phyloP scores from a whole-genome alignment of 2,113 vertebrate genomes.

The Sclerurus mexicanus region DNA sequence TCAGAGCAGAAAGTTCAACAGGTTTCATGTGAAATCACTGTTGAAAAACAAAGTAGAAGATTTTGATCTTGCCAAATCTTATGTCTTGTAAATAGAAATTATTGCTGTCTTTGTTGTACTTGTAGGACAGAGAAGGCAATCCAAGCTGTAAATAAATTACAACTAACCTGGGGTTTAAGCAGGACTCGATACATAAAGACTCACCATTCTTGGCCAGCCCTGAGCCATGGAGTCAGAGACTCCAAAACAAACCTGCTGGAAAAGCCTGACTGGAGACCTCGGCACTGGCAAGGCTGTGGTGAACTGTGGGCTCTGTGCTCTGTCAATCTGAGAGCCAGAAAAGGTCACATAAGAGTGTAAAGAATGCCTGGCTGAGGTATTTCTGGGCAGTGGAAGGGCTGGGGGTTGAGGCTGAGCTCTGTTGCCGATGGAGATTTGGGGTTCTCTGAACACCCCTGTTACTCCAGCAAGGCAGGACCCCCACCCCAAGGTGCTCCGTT shows the following conservation, averaged over 20 bases:
- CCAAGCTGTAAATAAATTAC: not conserved
- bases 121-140: not conserved
- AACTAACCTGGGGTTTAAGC: not conserved
- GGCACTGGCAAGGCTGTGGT: rapidly evolving
- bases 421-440: rapidly evolving
- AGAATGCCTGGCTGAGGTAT: not conserved
- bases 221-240: not conserved
- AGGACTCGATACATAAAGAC: not conserved
- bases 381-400: not conserved
- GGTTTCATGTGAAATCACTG: not conserved
- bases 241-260: not conserved
- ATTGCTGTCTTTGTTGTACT: not conserved
- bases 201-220: not conserved
- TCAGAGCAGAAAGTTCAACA: not conserved
- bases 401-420: not conserved
- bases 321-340: not conserved
- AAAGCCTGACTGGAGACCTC: not conserved
- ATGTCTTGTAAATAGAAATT: not conserved
- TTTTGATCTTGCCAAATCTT: not conserved
- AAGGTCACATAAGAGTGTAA: not conserved
- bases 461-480: not conserved
- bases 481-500: rapidly evolving
- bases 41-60: not conserved
- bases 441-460: rapidly evolving
- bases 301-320: rapidly evolving